phyloP scores from a whole-genome alignment of 2,113 vertebrate genomes.

The Salvelinus alpinus region DNA sequence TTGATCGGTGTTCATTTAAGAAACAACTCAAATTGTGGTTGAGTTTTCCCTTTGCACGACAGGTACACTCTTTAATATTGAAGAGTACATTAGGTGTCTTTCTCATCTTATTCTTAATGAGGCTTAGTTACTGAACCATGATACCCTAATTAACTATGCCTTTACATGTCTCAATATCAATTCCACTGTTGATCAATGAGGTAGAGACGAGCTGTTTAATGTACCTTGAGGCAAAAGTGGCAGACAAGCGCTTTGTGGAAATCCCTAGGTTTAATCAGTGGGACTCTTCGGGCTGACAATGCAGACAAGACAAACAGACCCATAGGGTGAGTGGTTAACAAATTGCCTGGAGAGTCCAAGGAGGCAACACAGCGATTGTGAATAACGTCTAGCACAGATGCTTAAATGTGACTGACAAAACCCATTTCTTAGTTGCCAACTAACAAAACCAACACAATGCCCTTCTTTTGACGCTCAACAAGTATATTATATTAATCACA shows the following conservation, averaged over 20 bases:
- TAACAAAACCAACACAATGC: no score
- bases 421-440: no score
- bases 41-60: not conserved
- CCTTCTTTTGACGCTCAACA: no score
- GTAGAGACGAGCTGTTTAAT: constrained; percentile 56
- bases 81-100: constrained; percentile 28
- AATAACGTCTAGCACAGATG: not conserved
- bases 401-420: constrained; percentile 2
- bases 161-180: constrained; percentile 62
- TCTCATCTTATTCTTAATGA: constrained; percentile 66
- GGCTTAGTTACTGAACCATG: constrained; percentile 66
- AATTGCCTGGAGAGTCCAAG: not conserved
- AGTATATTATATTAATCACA: no score
- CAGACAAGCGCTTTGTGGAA: constrained; percentile 39
- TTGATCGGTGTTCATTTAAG: no score
- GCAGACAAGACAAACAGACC: not conserved
- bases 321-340: constrained; percentile 7
- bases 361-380: not conserved
- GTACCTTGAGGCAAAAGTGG: constrained; percentile 55
- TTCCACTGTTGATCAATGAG: constrained; percentile 65
- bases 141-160: constrained; percentile 61
- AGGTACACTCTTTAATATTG: no score
- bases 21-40: no score
- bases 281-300: not conserved
- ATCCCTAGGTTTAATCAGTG: constrained; percentile 21